These are phyloP conservation scores for Monoplex corrugatus DNA, from an alignment of 2,888 invertebrate genomes.

Conservation along the genomic window DNA sequence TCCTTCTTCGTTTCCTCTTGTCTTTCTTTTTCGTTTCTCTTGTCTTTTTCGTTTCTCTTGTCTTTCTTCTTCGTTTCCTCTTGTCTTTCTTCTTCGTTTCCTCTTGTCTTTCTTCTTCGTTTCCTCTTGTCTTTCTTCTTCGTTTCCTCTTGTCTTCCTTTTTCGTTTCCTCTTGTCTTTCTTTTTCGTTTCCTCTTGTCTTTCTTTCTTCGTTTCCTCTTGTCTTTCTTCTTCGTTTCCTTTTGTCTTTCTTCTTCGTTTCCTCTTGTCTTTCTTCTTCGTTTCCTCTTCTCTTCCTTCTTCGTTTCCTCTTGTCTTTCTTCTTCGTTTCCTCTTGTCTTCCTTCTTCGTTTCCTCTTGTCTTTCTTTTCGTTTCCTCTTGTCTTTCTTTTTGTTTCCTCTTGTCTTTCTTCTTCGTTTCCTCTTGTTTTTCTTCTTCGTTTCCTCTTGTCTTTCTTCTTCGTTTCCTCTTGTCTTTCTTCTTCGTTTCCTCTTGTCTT, in stretches of 20 bases:
- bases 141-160: too few relatives aligned
- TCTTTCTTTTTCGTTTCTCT: background rate
- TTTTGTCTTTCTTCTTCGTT: background rate
- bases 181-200: slow-evolving; percentile 3
- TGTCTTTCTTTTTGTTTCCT: background rate
- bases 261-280: background rate
- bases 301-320: background rate
- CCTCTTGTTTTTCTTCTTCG: too few relatives aligned
- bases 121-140: too few relatives aligned
- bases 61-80: background rate
- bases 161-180: background rate
- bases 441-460: too few relatives aligned
- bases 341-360: background rate
- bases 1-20: background rate
- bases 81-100: too few relatives aligned
- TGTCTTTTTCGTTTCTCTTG: background rate
- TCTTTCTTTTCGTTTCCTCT: background rate
- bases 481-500: too few relatives aligned
- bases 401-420: background rate
- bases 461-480: too few relatives aligned
- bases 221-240: background rate
- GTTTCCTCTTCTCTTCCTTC: background rate
- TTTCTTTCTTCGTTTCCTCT: background rate
- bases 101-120: too few relatives aligned
- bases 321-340: background rate